Base-by-base conservation (phyloP, 1,140 invertebrate genomes). In the Drosophila ohnishii region DNA sequence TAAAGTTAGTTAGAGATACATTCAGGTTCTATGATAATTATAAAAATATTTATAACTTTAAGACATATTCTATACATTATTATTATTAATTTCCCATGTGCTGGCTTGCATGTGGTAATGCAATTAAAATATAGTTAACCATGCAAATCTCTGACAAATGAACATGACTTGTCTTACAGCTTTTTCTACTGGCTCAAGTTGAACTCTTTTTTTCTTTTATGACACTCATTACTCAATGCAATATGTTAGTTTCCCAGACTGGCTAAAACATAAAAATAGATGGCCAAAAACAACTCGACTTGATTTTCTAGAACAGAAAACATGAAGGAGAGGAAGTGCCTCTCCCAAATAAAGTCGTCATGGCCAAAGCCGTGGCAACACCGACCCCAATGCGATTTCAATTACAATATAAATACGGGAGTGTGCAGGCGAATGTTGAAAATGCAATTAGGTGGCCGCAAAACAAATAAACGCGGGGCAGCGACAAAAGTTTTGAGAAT, bases 391-490 rank as follows among this genome's bases (percentile, higher is more conserved):
- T 58, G 67, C 19, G 53, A 58, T 70, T 71, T 71, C 67, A 71
- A 71, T 71, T 71, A 70, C 67, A 71, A 71, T 58, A 70, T 58
- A 71, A 70, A 71, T n/a, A 69, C 34, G 16, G 51, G 62, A 51
- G 65, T 50, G 64, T 39, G 39, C 40, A 34, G 37, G 53, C 40
- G 50, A 78, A 66, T 86, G 75, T 59, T 44, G 56, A 59, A 80
- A 84, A 88, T 88, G 69, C 80, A 84, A 88, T 88, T 88, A 88
- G 77, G 80, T 80, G 66, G 60, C 37, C 65, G 40, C 63, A 83
- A 83, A 73, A 70, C 72, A 87, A 83, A 87, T 74, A 88, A 69
- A 76, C 58, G 65, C 35, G 22, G 14, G 50, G 22, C 30, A 19
- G 39, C 39, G 40, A 62, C 63, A 63, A 69, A 77, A 82, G 69